Conservation (phyloP, 2,888 invertebrate genomes). For the Pseudanteris insignis region DNA sequence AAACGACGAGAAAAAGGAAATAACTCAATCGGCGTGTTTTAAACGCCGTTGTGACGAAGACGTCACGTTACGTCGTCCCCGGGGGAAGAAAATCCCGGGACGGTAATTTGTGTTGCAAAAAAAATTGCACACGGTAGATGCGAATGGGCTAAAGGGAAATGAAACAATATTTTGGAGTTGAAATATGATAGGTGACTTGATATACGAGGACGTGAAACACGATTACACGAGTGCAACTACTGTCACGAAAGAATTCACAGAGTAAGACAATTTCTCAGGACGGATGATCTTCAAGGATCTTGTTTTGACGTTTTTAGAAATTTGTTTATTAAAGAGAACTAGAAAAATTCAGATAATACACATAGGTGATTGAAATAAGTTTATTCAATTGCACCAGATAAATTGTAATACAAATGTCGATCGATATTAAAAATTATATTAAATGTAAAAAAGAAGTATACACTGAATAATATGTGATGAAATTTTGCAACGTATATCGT, state of each 20-base stretch:
- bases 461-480: too few relatives aligned
- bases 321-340: too few relatives aligned
- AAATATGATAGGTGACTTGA: slow-evolving; percentile 38
- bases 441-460: too few relatives aligned
- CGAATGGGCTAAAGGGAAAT: slow-evolving; percentile 15
- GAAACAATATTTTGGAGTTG: slow-evolving; percentile 39
- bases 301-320: too few relatives aligned
- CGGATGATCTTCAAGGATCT: too few relatives aligned
- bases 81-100: slow-evolving; percentile 38
- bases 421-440: too few relatives aligned
- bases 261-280: too few relatives aligned
- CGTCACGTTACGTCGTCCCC: slow-evolving; percentile 22
- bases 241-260: background rate
- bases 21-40: slow-evolving; percentile 30
- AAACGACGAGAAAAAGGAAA: slow-evolving; percentile 20
- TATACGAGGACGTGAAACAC: slow-evolving; percentile 32
- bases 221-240: slow-evolving; percentile 20
- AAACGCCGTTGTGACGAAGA: slow-evolving; percentile 23
- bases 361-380: too few relatives aligned
- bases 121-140: slow-evolving; percentile 2
- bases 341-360: too few relatives aligned
- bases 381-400: too few relatives aligned
- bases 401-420: too few relatives aligned
- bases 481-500: too few relatives aligned
- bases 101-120: slow-evolving; percentile 36